Percentiles rank a stretch among this genome's conserved stretches.
Evolutionary conservation across 2,888 invertebrate species (phyloP).

Genomic region (Gastracanthus pulcherrimus): DNA sequence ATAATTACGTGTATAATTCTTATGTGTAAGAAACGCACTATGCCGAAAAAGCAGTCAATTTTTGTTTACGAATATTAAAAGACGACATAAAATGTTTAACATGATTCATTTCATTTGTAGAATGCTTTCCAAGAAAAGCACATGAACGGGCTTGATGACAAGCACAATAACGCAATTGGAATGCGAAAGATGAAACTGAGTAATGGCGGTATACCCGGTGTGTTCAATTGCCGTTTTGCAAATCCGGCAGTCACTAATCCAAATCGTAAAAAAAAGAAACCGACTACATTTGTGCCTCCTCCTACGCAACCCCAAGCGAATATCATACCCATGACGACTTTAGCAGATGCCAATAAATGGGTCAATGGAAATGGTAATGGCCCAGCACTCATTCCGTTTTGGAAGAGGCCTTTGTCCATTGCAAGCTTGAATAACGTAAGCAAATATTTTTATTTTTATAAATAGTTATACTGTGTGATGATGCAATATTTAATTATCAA

Average conservation of each 20-base stretch:
- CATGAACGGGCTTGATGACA: slow-evolving; percentile 39
- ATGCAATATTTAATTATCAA: too few relatives aligned
- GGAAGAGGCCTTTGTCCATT: slow-evolving; percentile 85
- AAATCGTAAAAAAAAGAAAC: slow-evolving; percentile 92
- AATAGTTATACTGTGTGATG: too few relatives aligned
- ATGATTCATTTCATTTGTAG: slow-evolving; percentile 16
- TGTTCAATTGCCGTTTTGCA: slow-evolving; percentile 93
- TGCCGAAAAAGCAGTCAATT: too few relatives aligned
- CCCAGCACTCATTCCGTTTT: slow-evolving; percentile 82
- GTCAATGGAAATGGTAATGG: slow-evolving; percentile 68
- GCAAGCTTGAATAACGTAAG: slow-evolving; percentile 73
- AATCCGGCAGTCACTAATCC: slow-evolving; percentile 85
- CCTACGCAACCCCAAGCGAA: slow-evolving; percentile 78
- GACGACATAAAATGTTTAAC: background rate
- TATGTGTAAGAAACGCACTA: too few relatives aligned
- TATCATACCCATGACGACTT: slow-evolving; percentile 64
- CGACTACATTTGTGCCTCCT: slow-evolving; percentile 92
- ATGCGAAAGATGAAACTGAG: slow-evolving; percentile 69
- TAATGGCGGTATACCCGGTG: slow-evolving; percentile 84
- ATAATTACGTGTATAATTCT: too few relatives aligned
- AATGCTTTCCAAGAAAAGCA: slow-evolving; percentile 51
- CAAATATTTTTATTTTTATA: background rate
- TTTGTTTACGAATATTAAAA: background rate
- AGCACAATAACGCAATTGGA: slow-evolving; percentile 43
- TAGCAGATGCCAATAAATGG: slow-evolving; percentile 70